A percentile compares a stretch with the other conserved stretches of the same genome.
Conservation (phyloP, 2,888 invertebrate genomes). For the Lasioglossum zephyrum region DNA sequence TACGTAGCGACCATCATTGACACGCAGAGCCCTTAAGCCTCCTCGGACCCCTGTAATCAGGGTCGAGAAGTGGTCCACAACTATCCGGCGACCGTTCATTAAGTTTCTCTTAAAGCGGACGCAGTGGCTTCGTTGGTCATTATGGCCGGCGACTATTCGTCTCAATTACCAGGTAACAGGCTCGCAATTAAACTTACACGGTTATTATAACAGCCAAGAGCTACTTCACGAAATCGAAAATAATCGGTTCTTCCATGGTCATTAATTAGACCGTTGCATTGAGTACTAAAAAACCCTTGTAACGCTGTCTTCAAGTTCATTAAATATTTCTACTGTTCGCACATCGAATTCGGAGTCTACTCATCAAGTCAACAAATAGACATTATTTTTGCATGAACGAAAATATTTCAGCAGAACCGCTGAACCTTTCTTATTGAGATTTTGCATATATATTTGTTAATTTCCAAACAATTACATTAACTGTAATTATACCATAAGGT, state of each 20-base stretch:
- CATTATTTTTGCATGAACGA: no score
- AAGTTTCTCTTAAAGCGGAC: slow-evolving; percentile 4
- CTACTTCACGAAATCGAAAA: background rate
- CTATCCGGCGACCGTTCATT: background rate
- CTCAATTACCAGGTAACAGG: slow-evolving; percentile 16
- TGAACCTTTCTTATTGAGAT: no score
- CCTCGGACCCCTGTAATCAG: background rate
- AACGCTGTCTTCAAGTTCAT: no score
- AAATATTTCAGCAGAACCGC: background rate
- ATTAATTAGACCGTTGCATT: no score
- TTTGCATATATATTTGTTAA: no score
- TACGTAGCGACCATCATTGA: background rate
- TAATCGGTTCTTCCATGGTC: no score
- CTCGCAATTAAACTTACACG: slow-evolving; percentile 31
- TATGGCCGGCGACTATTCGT: slow-evolving; percentile 28
- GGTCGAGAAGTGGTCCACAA: background rate
- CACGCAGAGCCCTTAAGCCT: background rate
- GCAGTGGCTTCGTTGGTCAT: slow-evolving; percentile 14
- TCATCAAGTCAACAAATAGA: no score
- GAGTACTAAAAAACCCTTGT: no score
- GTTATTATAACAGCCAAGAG: background rate
- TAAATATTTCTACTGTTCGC: no score
- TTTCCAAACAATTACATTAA: no score
- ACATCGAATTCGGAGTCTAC: background rate
- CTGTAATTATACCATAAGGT: no score